Conservation (phyloP, 2,888 invertebrate species). For the Corbicula japonica region DNA sequence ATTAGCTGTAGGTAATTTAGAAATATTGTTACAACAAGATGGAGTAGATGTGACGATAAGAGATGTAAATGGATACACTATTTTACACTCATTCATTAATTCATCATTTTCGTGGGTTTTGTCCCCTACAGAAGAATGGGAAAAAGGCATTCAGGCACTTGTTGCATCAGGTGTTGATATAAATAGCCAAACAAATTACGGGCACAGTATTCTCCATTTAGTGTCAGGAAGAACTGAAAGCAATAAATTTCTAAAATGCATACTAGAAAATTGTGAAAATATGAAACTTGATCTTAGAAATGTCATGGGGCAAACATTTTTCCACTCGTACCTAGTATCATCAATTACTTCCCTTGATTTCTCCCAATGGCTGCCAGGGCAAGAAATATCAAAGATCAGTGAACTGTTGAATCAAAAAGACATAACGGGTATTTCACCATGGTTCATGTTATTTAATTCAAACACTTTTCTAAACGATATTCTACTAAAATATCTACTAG, state of each 20-base stretch:
- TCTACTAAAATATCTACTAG: not conserved
- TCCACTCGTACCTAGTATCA: not conserved
- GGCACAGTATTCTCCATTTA: slow-evolving; percentile 8
- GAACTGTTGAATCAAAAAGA: slow-evolving; percentile 2
- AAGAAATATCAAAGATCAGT: not conserved
- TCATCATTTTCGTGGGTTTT: not conserved
- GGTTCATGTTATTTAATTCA: not conserved
- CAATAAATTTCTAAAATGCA: not conserved
- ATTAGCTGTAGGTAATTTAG: too few relatives aligned
- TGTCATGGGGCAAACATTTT: not conserved
- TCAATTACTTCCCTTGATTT: too few relatives aligned
- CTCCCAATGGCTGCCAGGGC: not conserved
- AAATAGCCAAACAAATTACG: slow-evolving; percentile 6
- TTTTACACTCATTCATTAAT: not conserved
- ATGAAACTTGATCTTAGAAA: not conserved
- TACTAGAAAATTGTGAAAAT: not conserved
- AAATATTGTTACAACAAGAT: too few relatives aligned
- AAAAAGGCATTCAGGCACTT: not conserved
- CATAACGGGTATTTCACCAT: not conserved
- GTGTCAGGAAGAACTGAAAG: not conserved
- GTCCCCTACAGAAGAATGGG: not conserved
- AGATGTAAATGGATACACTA: slow-evolving; percentile 7
- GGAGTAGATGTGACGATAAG: not conserved
- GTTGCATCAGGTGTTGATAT: not conserved
- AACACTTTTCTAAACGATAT: not conserved